These are phyloP conservation scores for Cottus gobio DNA, from an alignment of 2,113 vertebrate genomes.

Conservation along the genomic window DNA sequence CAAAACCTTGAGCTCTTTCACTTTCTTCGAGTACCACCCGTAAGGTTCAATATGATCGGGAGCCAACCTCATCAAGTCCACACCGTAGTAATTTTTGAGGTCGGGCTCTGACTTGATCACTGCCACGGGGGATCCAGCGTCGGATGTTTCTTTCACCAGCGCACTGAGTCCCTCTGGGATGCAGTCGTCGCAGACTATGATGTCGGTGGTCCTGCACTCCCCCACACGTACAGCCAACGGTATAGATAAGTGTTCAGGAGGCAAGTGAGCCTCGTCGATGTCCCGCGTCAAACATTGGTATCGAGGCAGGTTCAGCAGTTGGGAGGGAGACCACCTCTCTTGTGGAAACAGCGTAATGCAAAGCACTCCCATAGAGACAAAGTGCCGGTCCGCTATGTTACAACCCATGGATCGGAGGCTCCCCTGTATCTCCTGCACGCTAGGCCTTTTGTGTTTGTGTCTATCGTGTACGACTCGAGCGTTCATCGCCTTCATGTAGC, in stretches of 20 bases:
- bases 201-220: neutral
- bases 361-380: neutral
- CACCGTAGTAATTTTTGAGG: neutral
- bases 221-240: neutral
- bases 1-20: neutral
- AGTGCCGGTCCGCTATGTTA: neutral
- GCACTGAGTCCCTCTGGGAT: no score
- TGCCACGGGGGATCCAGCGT: no score
- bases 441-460: neutral
- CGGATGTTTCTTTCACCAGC: no score
- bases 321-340: neutral
- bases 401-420: rapidly evolving
- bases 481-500: neutral
- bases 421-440: rapidly evolving
- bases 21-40: neutral
- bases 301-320: neutral
- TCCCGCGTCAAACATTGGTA: neutral
- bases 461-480: rapidly evolving
- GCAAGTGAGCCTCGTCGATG: rapidly evolving
- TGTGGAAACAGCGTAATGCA: conserved; percentile 14
- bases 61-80: neutral
- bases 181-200: neutral
- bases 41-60: neutral
- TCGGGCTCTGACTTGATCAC: neutral
- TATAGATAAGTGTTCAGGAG: neutral